These are phyloP conservation scores for Boloria euphrosyne DNA, from an alignment of 2,888 invertebrate species.

Conservation along the genomic window DNA sequence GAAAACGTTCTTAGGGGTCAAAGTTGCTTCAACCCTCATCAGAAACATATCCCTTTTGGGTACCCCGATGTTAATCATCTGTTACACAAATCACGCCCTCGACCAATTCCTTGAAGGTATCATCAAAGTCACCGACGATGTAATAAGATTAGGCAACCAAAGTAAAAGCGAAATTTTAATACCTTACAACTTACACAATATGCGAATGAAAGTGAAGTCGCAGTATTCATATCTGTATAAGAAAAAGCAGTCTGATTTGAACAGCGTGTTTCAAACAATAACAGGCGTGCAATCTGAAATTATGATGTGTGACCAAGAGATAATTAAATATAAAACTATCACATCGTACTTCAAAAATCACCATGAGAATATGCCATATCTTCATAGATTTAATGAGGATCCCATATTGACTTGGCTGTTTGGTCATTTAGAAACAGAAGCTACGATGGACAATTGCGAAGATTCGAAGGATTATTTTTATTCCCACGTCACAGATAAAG, in stretches of 20 bases:
- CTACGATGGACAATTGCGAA: conserved; percentile 43
- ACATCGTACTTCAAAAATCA: conserved; percentile 55
- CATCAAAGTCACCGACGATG: conserved; percentile 77
- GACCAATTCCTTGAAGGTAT: conserved; percentile 92
- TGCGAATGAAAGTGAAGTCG: conserved; percentile 62
- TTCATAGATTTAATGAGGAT: conserved; percentile 56
- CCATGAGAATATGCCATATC: conserved; percentile 48
- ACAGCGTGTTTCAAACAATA: conserved; percentile 63
- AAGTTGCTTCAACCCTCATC: conserved; percentile 86
- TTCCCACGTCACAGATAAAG: conserved; percentile 46
- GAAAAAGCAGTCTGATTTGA: conserved; percentile 59
- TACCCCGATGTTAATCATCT: conserved; percentile 88
- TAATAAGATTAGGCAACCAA: conserved; percentile 87
- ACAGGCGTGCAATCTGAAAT: conserved; percentile 64
- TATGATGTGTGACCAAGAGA: conserved; percentile 67
- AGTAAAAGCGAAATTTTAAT: conserved; percentile 82
- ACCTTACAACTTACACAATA: conserved; percentile 74
- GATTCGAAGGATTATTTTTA: conserved; percentile 56
- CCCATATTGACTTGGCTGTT: conserved; percentile 66
- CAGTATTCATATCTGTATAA: conserved; percentile 65
- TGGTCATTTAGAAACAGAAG: conserved; percentile 49
- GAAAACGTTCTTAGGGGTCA: conserved; percentile 90
- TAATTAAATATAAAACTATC: conserved; percentile 59
- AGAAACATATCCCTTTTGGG: conserved; percentile 81
- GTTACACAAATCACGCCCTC: conserved; percentile 93